A percentile compares a stretch with the other conserved stretches of the same genome.
phyloP scores from a whole-genome alignment of 1,140 invertebrate genomes.

The Parasteatoda tepidariorum region DNA sequence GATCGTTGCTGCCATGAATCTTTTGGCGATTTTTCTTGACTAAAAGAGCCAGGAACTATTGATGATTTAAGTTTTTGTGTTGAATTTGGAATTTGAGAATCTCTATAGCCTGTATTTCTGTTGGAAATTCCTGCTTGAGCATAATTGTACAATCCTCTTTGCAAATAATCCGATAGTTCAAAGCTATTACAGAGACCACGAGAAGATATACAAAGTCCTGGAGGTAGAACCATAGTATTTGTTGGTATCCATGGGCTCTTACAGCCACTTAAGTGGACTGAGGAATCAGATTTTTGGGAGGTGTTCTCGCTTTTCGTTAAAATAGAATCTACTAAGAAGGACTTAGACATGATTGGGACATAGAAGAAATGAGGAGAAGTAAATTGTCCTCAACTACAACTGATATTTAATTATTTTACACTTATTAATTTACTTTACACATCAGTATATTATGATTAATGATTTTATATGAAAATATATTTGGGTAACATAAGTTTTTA shows the following conservation, averaged over 20 bases:
- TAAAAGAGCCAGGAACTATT: not conserved
- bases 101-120: no score
- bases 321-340: conserved; percentile 24
- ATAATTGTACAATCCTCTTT: conserved; percentile 1
- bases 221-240: not conserved
- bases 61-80: not conserved
- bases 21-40: not conserved
- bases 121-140: not conserved
- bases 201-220: not conserved
- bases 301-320: not conserved
- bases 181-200: conserved; percentile 9
- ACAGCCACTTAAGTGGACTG: not conserved
- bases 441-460: no score
- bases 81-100: no score
- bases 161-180: conserved; percentile 19
- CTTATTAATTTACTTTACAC: no score
- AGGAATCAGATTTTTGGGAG: not conserved
- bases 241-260: not conserved
- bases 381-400: no score
- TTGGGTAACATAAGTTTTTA: no score
- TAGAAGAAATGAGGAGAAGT: no score
- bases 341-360: conserved; percentile 29
- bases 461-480: no score
- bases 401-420: no score
- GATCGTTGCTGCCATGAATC: not conserved